These are phyloP conservation scores for Gadus macrocephalus DNA, from an alignment of 2,113 vertebrate species.

Conservation along the genomic window DNA sequence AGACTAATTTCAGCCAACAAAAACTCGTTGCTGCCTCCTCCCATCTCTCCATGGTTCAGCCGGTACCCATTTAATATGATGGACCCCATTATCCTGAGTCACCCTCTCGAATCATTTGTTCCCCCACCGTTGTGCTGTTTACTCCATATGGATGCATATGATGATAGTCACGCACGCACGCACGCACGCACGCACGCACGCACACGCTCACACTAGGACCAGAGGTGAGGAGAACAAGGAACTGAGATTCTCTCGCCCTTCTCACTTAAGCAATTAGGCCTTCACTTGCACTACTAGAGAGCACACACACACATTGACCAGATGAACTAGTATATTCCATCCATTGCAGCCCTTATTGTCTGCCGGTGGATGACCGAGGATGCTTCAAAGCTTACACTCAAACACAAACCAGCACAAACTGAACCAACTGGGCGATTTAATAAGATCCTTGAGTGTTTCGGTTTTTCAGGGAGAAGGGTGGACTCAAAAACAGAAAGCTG, in stretches of 20 bases:
- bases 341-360: background rate
- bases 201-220: background rate
- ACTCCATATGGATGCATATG: background rate
- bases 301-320: background rate
- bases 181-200: background rate
- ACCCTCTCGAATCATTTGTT: conserved; percentile 12
- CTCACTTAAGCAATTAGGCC: background rate
- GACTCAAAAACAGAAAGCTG: background rate
- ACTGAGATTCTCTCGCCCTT: background rate
- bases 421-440: background rate
- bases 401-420: background rate
- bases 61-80: no score
- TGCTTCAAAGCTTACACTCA: background rate
- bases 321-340: background rate
- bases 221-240: background rate
- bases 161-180: background rate
- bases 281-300: background rate
- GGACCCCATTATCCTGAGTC: background rate
- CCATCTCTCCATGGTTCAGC: no score
- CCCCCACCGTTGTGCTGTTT: background rate
- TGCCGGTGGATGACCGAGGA: background rate
- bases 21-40: no score
- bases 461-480: background rate
- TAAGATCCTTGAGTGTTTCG: background rate
- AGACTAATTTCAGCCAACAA: no score